Evolutionary conservation across 2,113 vertebrate genomes (phyloP).

Genomic region (Seriola aureovittata): DNA sequence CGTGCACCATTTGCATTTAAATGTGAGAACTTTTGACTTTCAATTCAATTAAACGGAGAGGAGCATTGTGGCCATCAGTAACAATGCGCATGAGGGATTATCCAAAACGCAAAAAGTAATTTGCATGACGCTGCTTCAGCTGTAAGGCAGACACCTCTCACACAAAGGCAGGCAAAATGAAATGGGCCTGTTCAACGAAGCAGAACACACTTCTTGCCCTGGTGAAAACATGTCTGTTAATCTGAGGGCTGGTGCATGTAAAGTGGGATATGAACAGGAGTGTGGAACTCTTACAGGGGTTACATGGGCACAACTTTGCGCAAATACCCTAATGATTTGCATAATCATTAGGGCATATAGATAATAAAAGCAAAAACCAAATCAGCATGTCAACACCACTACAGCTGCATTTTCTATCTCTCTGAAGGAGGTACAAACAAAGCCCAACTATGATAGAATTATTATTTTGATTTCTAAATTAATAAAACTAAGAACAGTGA

Average conservation of each 20-base stretch:
- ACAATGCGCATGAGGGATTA: constrained; percentile 22
- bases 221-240: background rate
- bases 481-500: background rate
- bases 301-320: background rate
- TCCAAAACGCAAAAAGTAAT: constrained; percentile 27
- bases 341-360: constrained; percentile 10
- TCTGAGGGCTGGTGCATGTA: background rate
- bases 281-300: background rate
- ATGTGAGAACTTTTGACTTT: constrained; percentile 57
- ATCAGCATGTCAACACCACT: background rate
- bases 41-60: constrained; percentile 54
- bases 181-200: background rate
- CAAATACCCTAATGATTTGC: background rate
- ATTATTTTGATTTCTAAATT: background rate
- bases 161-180: constrained; percentile 10
- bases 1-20: constrained; percentile 69
- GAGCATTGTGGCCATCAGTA: constrained; percentile 2
- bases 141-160: constrained; percentile 11
- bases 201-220: background rate
- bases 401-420: background rate
- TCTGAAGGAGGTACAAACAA: background rate
- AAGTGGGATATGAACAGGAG: background rate
- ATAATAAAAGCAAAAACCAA: constrained; percentile 22
- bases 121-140: constrained; percentile 46
- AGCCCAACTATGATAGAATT: background rate